These are phyloP conservation scores for Thereva unica DNA, from an alignment of 2,888 invertebrate species.

Conservation along the genomic window DNA sequence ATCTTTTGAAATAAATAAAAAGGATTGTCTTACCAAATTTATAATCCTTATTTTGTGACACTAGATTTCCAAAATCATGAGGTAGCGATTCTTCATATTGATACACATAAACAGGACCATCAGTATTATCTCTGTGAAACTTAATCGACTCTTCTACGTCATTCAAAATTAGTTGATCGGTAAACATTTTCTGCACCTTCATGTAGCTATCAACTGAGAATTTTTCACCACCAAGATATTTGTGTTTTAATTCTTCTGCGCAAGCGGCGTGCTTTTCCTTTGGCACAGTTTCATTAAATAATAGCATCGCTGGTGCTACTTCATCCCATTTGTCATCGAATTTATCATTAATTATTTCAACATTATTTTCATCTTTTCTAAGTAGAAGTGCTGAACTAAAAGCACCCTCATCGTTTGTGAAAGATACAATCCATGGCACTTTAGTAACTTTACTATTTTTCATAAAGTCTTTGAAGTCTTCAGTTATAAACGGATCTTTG, in stretches of 20 bases:
- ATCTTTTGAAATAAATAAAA: too few species aligned
- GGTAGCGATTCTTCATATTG: constrained; percentile 66
- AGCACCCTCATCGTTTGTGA: constrained; percentile 71
- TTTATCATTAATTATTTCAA: not conserved
- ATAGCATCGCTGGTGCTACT: constrained; percentile 65
- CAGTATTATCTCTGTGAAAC: constrained; percentile 56
- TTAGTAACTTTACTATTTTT: constrained; percentile 63
- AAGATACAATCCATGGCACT: constrained; percentile 68
- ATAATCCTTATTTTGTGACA: constrained; percentile 59
- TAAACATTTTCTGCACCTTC: too few species aligned
- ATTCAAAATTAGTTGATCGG: too few species aligned
- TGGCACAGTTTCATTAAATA: constrained; percentile 63
- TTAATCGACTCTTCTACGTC: too few species aligned
- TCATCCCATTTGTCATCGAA: constrained; percentile 61
- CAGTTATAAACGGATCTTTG: constrained; percentile 65
- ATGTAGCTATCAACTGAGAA: too few species aligned
- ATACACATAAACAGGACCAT: constrained; percentile 68
- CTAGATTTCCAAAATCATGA: constrained; percentile 63
- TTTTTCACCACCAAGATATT: constrained; percentile 48
- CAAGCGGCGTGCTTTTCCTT: constrained; percentile 52
- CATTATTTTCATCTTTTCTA: not conserved
- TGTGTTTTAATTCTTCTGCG: constrained; percentile 62
- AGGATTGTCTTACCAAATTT: constrained; percentile 65
- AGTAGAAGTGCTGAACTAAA: constrained; percentile 59
- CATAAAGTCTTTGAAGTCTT: constrained; percentile 66